A percentile compares a stretch with the other conserved stretches of the same genome.
Conservation (phyloP, 2,888 invertebrate genomes). For the Tipula unca region DNA sequence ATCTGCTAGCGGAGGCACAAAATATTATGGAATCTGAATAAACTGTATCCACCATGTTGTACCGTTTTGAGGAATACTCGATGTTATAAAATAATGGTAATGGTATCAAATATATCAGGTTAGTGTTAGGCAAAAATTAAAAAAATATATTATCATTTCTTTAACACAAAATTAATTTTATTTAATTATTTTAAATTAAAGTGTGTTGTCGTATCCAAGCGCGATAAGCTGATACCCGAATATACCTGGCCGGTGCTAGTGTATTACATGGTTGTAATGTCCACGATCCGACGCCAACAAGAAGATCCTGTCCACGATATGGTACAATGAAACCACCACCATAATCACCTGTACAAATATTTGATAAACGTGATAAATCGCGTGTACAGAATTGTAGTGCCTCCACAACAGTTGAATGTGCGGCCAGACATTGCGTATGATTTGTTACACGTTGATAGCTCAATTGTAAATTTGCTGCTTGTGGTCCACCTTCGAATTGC, state of each 20-base stretch:
- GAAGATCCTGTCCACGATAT: neutral
- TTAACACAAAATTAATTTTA: neutral
- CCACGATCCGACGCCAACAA: neutral
- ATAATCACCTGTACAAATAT: neutral
- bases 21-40: too few relatives aligned
- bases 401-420: neutral
- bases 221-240: neutral
- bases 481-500: neutral
- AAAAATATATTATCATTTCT: too few relatives aligned
- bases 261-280: neutral
- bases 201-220: neutral
- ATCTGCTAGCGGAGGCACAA: too few relatives aligned
- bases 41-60: too few relatives aligned
- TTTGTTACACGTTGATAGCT: neutral
- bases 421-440: neutral
- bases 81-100: too few relatives aligned
- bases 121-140: too few relatives aligned
- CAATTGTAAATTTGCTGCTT: neutral
- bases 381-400: neutral
- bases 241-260: neutral
- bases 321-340: conserved; percentile 4
- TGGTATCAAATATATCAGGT: too few relatives aligned
- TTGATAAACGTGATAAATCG: neutral
- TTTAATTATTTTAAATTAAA: neutral
- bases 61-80: too few relatives aligned